These are phyloP conservation scores for Heliangelus exortis DNA, from an alignment of 2,797 vertebrate species.

Conservation along the genomic window DNA sequence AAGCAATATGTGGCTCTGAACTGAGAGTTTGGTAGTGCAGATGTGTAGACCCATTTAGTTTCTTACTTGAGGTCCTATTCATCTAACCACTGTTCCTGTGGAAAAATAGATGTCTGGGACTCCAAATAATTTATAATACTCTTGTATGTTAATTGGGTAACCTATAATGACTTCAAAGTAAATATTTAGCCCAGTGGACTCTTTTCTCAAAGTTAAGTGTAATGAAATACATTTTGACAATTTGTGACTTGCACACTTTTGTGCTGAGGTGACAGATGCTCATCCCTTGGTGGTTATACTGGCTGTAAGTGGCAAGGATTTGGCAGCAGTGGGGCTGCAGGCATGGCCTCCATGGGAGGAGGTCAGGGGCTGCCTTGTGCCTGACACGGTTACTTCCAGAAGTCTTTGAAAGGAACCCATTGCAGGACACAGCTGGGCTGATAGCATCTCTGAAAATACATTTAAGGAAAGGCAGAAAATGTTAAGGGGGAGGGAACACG, in stretches of 20 bases:
- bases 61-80: neutral
- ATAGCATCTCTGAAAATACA: neutral
- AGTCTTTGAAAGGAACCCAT: neutral
- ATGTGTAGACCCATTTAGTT: neutral
- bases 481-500: rapidly evolving
- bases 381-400: neutral
- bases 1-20: neutral
- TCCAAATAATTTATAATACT: neutral
- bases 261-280: neutral
- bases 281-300: neutral
- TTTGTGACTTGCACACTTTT: neutral
- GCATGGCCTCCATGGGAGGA: neutral
- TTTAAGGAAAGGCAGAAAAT: neutral
- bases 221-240: neutral
- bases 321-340: neutral
- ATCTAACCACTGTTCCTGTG: neutral
- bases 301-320: neutral
- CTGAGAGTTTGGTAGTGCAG: neutral
- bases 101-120: neutral
- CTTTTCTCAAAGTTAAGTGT: neutral
- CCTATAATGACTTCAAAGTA: neutral
- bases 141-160: neutral
- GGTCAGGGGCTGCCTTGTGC: neutral
- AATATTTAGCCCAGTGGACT: neutral
- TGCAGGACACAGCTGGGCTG: neutral